Percentiles rank a stretch among this genome's conserved stretches.
These are phyloP conservation scores for Bombus picipes DNA, from an alignment of 1,140 invertebrate species.

Conservation along the genomic window DNA sequence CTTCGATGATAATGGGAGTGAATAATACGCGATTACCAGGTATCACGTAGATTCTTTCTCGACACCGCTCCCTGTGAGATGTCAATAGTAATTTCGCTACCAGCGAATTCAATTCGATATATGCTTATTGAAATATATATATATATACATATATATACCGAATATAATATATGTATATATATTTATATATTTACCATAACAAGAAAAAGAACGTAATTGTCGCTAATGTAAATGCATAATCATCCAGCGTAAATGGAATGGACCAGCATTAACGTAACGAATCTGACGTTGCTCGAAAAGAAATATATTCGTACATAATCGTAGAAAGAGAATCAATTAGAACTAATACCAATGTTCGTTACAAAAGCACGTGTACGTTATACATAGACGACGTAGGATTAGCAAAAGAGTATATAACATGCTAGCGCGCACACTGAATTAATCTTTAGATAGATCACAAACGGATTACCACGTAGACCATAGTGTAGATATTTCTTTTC, in stretches of 20 bases:
- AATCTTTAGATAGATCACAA: not conserved
- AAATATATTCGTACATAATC: not conserved
- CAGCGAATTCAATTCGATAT: slow-evolving; percentile 67
- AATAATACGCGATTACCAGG: slow-evolving; percentile 82
- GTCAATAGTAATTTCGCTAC: slow-evolving; percentile 61
- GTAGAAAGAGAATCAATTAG: too few relatives aligned
- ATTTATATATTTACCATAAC: not conserved
- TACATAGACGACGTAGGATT: not conserved
- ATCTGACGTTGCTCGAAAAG: slow-evolving; percentile 37
- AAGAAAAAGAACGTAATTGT: not conserved
- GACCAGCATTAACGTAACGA: not conserved
- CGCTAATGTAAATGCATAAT: slow-evolving; percentile 5
- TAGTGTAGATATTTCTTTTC: slow-evolving; percentile 42
- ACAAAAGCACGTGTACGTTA: not conserved
- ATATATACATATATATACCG: not conserved
- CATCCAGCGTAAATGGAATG: not conserved
- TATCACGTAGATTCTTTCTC: slow-evolving; percentile 80
- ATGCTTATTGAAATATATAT: not conserved
- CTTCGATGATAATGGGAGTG: slow-evolving; percentile 79
- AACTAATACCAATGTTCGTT: not conserved
- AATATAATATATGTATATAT: not conserved
- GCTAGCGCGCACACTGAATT: not conserved
- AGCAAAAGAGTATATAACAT: not conserved
- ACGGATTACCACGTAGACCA: not conserved
- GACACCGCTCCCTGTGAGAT: slow-evolving; percentile 77